Base-by-base conservation (phyloP, 1,140 invertebrate genomes). In the Heliothis virescens region DNA sequence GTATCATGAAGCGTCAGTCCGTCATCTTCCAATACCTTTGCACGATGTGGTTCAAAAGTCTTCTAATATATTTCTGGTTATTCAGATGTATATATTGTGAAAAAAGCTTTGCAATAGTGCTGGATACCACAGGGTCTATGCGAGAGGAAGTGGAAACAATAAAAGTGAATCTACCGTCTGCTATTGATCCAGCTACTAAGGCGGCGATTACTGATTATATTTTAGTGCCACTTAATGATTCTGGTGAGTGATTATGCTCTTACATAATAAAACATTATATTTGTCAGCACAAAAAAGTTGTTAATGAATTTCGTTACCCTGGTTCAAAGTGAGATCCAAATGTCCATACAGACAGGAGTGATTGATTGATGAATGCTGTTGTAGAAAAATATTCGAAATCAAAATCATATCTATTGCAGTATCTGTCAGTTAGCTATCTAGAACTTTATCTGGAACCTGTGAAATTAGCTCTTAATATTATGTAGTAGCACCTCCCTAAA, bases 201-300 rank as follows among this genome's bases (percentile, higher is more conserved):
- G 65, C 55, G 34, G 80, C 87, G n/a, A 80, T 89, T 16, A 78
- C 78, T 5, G 82, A 92, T 53, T 93, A 87, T 55, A 84, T 92
- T 15, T 52, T 92, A 7, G 80, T 92, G 11, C 82, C 89, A 0
- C 93, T 92, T 76, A 88, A 85, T 50, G 89, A 92, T 82, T 84
- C 87, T 18, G 87, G 92, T 94, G 82, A 91, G 89, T 21, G 9
- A 50, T 13, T 59, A 52, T 3, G 3, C 52, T 10, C 15, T 41
- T 41, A 7, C 9, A 26, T 2, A 26, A 2, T 26, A 26, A 41
- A 41, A 41, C 7, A 41, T 41, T 1, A 9, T 9, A 41, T 41
- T 41, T 41, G 34, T 9, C 34, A 41, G 34, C 34, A 41, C 9
- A 9, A 41, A 41, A 41, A 41, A 41, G 34, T 41, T 5, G 34